Evolutionary conservation across 2,797 vertebrate genomes (phyloP).

Genomic region (Momotus momota): DNA sequence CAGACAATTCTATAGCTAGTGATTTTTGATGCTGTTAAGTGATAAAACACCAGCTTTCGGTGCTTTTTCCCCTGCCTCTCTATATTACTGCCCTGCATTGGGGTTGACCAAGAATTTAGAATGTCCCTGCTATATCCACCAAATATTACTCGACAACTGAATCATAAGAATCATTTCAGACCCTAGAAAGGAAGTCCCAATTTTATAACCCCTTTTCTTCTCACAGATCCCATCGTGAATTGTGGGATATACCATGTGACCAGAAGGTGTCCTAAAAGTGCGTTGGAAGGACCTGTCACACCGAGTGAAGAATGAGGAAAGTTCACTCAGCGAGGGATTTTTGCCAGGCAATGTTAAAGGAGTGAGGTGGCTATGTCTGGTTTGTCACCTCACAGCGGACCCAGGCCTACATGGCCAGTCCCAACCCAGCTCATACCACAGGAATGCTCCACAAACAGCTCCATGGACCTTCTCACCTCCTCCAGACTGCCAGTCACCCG

Average conservation of each 20-base stretch:
- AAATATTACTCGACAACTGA: not conserved
- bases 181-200: not conserved
- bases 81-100: not conserved
- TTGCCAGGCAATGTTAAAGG: not conserved
- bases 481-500: not conserved
- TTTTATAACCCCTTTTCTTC: not conserved
- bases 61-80: not conserved
- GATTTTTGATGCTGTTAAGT: not conserved
- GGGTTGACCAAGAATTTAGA: not conserved
- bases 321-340: not conserved
- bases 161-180: not conserved
- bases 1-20: not conserved
- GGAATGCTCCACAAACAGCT: not conserved
- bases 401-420: not conserved
- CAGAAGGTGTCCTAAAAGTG: not conserved
- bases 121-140: not conserved
- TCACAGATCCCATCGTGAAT: not conserved
- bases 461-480: fast-evolving
- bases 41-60: not conserved
- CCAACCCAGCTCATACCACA: not conserved
- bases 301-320: not conserved
- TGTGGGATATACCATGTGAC: not conserved
- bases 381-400: not conserved
- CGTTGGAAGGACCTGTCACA: not conserved
- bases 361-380: fast-evolving